Conservation (phyloP, 2,113 vertebrate species). For the Pterocles burchelli region DNA sequence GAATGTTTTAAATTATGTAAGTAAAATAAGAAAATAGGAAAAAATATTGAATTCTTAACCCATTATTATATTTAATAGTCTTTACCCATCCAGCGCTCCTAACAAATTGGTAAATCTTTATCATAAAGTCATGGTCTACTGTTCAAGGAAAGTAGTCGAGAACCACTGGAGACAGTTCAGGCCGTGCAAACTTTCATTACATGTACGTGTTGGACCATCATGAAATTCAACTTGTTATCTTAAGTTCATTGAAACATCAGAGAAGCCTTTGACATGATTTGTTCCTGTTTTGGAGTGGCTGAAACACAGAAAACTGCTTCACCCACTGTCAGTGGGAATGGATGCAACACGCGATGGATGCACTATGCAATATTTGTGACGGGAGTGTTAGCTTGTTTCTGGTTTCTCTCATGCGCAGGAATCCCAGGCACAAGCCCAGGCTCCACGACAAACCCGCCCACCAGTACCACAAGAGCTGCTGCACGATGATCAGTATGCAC, state of each 20-base stretch:
- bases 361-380: not conserved
- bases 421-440: not conserved
- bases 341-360: not conserved
- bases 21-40: not conserved
- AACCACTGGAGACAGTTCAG: not conserved
- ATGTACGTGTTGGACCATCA: not conserved
- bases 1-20: not conserved
- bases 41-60: not conserved
- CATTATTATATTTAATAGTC: not conserved
- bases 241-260: slow-evolving; percentile 4
- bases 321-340: accelerated
- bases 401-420: not conserved
- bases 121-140: not conserved
- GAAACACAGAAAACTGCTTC: not conserved
- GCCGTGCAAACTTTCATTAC: not conserved
- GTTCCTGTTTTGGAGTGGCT: not conserved
- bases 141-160: not conserved
- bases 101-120: not conserved
- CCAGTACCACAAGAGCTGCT: not conserved
- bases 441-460: not conserved
- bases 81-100: not conserved
- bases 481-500: not conserved
- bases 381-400: not conserved
- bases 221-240: not conserved
- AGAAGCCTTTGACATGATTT: not conserved